Percentiles rank a stretch among this genome's conserved stretches.
These are phyloP conservation scores for Cossypha polioptera DNA, from an alignment of 2,797 vertebrate genomes.

Conservation along the genomic window DNA sequence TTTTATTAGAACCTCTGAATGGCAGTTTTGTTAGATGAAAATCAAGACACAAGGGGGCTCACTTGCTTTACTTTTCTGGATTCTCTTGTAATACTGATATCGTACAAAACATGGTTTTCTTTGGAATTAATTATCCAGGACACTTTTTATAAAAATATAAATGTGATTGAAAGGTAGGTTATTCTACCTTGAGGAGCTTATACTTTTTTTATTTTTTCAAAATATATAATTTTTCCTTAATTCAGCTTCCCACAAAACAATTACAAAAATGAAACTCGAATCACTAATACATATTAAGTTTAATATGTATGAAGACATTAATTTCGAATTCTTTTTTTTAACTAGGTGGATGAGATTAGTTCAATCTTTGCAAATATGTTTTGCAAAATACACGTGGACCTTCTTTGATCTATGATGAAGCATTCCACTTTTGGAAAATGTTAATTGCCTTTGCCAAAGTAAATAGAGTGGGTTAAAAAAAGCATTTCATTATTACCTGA, in stretches of 20 bases:
- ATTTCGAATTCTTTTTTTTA: background rate
- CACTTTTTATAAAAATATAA: background rate
- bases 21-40: background rate
- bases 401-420: background rate
- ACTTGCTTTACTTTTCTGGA: conserved; percentile 61
- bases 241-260: background rate
- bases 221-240: background rate
- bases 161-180: conserved; percentile 51
- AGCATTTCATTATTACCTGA: background rate
- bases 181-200: conserved; percentile 43
- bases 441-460: background rate
- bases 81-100: background rate
- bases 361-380: background rate
- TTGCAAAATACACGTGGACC: no score
- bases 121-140: background rate
- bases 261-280: background rate
- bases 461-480: background rate
- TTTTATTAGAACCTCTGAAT: background rate
- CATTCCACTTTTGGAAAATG: background rate
- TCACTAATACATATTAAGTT: background rate
- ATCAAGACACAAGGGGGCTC: conserved; percentile 71
- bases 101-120: background rate
- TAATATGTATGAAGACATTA: background rate
- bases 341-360: background rate
- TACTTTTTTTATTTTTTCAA: background rate